Evolutionary conservation across 2,888 invertebrate genomes (phyloP), one percentile per base, ranked within the genome.

Genomic region (Pyrocoelia pectoralis): DNA sequence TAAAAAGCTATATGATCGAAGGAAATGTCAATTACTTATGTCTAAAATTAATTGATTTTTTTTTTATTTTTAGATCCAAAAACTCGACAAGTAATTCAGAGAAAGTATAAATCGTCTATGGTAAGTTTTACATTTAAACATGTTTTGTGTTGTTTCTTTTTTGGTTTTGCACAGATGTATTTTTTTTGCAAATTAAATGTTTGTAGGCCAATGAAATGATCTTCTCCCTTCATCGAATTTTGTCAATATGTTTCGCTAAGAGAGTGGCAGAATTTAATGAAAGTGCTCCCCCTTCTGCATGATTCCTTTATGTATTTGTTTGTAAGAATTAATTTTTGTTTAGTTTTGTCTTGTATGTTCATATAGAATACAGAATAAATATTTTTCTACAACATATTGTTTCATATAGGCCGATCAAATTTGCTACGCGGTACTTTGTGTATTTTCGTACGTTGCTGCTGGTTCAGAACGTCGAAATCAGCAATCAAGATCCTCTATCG

Each of bases 381-480:
- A 12, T 46, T 46, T 46, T 15, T 17, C 3, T 46, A 46, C 46
- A 18, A 8, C 1, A 17, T 17, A 18, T 18, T 17, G 61, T 48
- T 50, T 50, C 68, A 70, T 69, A 33, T 84, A 98, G 98, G 97
- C 98, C 80, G 97, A 98, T 84, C 97, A 98, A 84, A 99, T 99
- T 78, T 98, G 98, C 84, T 99, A 99, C 84, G 96, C 99, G 74
- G 98, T 99, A 67, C 87, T 99, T 74, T 99, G 99, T 86, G 97
- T 99, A 72, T 99, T 99, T 85, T 98, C 98, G 53, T 98, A 98
- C 85, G 90, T 98, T 79, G 98, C 98, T 66, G 98, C 98, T 59
- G 95, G 95, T 0, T 88, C 90, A 71, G 92, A 92, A 73, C 90
- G 91, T 77, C 87, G 87, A 54, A 76, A 80, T 62, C 77, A 78